Percentiles rank a stretch among this genome's conserved stretches.
These are phyloP conservation scores for Zaprionus camerounensis DNA, from an alignment of 1,140 invertebrate genomes.

Conservation along the genomic window DNA sequence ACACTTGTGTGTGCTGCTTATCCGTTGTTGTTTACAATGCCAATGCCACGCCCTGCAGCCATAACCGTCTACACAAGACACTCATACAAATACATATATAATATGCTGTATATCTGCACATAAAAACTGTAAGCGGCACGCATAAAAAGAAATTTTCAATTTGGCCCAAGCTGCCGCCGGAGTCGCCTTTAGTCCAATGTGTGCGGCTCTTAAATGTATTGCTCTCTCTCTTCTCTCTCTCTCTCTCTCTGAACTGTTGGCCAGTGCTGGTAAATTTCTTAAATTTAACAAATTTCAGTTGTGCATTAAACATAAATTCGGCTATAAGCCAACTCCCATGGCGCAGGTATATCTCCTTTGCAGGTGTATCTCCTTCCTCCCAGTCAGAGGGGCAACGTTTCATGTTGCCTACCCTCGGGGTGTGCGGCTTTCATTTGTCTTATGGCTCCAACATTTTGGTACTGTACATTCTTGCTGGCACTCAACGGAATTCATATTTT, in stretches of 20 bases:
- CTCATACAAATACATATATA: conserved; percentile 15
- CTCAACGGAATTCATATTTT: conserved; percentile 9
- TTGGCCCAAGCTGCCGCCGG: conserved; percentile 54
- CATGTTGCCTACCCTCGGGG: conserved; percentile 18
- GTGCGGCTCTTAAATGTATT: conserved; percentile 8
- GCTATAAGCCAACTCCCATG: conserved; percentile 17
- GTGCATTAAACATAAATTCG: conserved; percentile 75
- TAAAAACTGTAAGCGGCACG: conserved; percentile 72
- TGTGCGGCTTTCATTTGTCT: conserved; percentile 29
- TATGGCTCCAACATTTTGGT: conserved; percentile 45
- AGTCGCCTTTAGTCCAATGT: conserved; percentile 23
- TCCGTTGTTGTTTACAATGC: conserved; percentile 75
- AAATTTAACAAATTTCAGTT: conserved; percentile 57
- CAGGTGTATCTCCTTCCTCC: neutral
- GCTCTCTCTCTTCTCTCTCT: conserved; percentile 7
- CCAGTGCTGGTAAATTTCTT: conserved; percentile 61
- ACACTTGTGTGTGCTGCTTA: conserved; percentile 77
- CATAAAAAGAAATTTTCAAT: conserved; percentile 76
- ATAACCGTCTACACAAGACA: conserved; percentile 16
- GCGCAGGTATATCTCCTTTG: conserved; percentile 2
- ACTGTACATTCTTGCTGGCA: conserved; percentile 33
- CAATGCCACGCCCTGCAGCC: conserved; percentile 66
- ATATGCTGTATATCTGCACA: conserved; percentile 66
- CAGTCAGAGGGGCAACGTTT: neutral
- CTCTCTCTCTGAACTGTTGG: conserved; percentile 41